Evolutionary conservation across 2,888 invertebrate genomes (phyloP).

Genomic region (Gerosis bhagava): DNA sequence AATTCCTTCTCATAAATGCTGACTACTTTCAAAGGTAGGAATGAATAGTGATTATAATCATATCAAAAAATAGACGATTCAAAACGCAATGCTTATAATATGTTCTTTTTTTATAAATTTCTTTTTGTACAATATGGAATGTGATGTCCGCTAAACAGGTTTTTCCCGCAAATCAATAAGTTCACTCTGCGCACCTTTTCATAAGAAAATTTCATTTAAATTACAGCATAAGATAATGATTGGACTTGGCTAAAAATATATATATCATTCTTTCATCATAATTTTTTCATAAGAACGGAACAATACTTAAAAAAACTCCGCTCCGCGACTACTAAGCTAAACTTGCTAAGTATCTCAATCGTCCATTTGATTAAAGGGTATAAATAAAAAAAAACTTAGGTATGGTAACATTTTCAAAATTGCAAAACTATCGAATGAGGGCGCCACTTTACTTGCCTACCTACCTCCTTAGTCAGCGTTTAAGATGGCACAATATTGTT

Average conservation of each 20-base stretch:
- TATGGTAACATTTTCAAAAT: no score
- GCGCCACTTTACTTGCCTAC: no score
- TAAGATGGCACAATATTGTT: conserved; percentile 21
- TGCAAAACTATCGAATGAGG: conserved; percentile 8
- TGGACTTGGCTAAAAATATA: conserved; percentile 32
- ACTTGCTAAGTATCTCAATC: conserved; percentile 17
- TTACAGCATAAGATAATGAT: conserved; percentile 30
- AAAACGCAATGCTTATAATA: conserved; percentile 21
- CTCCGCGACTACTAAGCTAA: conserved; percentile 10
- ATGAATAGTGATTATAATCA: conserved; percentile 29
- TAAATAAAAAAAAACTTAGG: no score
- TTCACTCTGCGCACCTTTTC: conserved; percentile 54
- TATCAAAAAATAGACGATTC: conserved; percentile 24
- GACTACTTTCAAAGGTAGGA: conserved; percentile 43
- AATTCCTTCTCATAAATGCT: conserved; percentile 43
- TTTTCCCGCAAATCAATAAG: conserved; percentile 44
- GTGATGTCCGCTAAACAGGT: conserved; percentile 61
- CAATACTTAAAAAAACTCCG: conserved; percentile 7
- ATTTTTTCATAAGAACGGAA: conserved; percentile 4
- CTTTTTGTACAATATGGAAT: conserved; percentile 73
- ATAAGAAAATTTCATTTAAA: conserved; percentile 36
- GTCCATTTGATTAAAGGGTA: no score
- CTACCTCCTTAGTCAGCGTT: conserved; percentile 25
- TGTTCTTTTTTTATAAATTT: conserved; percentile 27
- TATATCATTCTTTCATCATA: conserved; percentile 36